Percentiles rank a stretch among this genome's conserved stretches.
Conservation (phyloP, 1,140 invertebrate species). For the Eubasilissa regina region DNA sequence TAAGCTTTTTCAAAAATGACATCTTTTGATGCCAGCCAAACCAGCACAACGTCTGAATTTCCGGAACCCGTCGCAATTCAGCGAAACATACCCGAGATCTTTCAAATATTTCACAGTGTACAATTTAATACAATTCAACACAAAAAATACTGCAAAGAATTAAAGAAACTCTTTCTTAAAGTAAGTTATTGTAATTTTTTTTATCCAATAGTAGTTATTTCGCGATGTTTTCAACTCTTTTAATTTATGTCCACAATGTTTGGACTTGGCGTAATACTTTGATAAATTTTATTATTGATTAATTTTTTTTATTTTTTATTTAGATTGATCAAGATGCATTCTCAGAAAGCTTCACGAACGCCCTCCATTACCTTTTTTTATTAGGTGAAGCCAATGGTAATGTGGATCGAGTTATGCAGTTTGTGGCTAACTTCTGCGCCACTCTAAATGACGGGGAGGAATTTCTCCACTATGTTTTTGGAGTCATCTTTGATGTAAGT, state of each 20-base stretch:
- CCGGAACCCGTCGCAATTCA: constrained; percentile 42
- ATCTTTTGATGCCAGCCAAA: neutral
- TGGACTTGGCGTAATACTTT: neutral
- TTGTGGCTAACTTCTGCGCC: constrained; percentile 77
- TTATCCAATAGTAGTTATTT: neutral
- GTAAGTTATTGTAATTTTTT: constrained; percentile 30
- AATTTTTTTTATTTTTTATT: constrained; percentile 41
- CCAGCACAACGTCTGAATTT: constrained; percentile 30
- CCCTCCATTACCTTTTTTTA: constrained; percentile 72
- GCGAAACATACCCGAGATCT: constrained; percentile 68
- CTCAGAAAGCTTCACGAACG: constrained; percentile 71
- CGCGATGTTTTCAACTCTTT: neutral
- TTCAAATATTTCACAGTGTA: constrained; percentile 75
- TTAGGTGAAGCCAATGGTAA: constrained; percentile 77
- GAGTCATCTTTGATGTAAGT: constrained; percentile 73
- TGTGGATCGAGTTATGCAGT: constrained; percentile 77
- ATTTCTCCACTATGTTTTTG: constrained; percentile 72
- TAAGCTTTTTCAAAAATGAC: neutral
- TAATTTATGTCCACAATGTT: neutral
- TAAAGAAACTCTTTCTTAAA: constrained; percentile 71
- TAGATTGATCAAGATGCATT: constrained; percentile 72
- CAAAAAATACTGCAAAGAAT: constrained; percentile 75
- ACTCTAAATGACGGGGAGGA: constrained; percentile 71
- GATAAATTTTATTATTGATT: too few relatives aligned
- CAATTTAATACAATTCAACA: constrained; percentile 76